Conservation (phyloP, 2,888 invertebrate genomes). For the Mythimna ferrago region DNA sequence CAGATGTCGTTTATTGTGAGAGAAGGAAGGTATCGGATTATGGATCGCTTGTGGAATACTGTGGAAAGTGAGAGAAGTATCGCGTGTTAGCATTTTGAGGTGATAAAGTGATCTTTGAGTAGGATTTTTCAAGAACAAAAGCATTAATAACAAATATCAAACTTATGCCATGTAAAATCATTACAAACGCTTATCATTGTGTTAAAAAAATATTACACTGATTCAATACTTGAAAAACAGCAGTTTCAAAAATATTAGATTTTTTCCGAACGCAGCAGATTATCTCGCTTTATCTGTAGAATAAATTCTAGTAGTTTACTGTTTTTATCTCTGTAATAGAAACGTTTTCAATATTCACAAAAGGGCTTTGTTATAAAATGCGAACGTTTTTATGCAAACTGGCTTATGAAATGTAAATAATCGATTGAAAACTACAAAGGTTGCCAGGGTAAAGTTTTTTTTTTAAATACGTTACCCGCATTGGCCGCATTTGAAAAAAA, state of each 20-base stretch:
- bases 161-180: not conserved
- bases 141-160: not conserved
- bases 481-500: too few species aligned
- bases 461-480: too few species aligned
- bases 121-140: too few species aligned
- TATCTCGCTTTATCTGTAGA: constrained; percentile 33
- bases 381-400: constrained; percentile 33
- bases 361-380: constrained; percentile 43
- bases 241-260: constrained; percentile 33
- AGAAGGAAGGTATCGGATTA: constrained; percentile 19
- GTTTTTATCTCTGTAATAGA: constrained; percentile 41
- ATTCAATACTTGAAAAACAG: constrained; percentile 13
- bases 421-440: constrained; percentile 3
- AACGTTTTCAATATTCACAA: constrained; percentile 50
- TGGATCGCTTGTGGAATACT: constrained; percentile 33
- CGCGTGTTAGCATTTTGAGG: not conserved
- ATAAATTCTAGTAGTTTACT: constrained; percentile 28
- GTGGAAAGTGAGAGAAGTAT: not conserved
- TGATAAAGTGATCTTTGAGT: constrained; percentile 5
- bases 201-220: not conserved
- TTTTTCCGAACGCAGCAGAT: constrained; percentile 20
- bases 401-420: constrained; percentile 2
- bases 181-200: not conserved
- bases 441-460: too few species aligned
- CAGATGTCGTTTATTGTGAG: constrained; percentile 15